A percentile compares a stretch with the other conserved stretches of the same genome.
Evolutionary conservation across 2,888 invertebrate species (phyloP).

Genomic region (Brenthis hecate): DNA sequence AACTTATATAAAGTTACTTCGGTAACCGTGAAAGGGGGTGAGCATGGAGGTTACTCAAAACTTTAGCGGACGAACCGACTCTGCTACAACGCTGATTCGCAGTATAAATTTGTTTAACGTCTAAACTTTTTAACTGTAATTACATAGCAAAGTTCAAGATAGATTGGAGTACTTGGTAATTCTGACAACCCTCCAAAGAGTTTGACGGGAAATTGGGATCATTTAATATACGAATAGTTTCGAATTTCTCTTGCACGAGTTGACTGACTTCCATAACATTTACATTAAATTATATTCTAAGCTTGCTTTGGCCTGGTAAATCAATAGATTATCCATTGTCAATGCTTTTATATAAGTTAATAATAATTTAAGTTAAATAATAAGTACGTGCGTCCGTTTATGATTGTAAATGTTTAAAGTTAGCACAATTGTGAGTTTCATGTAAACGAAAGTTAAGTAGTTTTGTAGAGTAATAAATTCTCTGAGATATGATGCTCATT

Average conservation of each 20-base stretch:
- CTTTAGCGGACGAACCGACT: conserved; percentile 72
- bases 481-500: conserved; percentile 11
- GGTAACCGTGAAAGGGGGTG: conserved; percentile 54
- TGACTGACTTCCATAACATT: background rate
- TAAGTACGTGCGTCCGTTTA: background rate
- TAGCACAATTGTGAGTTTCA: background rate
- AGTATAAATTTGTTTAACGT: conserved; percentile 82
- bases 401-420: background rate
- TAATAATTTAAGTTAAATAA: background rate
- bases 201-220: conserved; percentile 59
- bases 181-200: conserved; percentile 56
- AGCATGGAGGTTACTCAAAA: conserved; percentile 66
- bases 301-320: no score
- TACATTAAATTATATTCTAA: background rate
- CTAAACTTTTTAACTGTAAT: conserved; percentile 81
- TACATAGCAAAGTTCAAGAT: conserved; percentile 72
- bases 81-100: conserved; percentile 74
- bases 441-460: background rate
- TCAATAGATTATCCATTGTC: background rate
- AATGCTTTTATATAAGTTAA: background rate
- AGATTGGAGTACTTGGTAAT: conserved; percentile 68
- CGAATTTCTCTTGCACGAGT: conserved; percentile 36
- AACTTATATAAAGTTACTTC: conserved; percentile 69
- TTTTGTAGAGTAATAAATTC: conserved; percentile 7
- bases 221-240: conserved; percentile 36